Conservation (phyloP, 2,113 vertebrate species). For the Plotosus lineatus region DNA sequence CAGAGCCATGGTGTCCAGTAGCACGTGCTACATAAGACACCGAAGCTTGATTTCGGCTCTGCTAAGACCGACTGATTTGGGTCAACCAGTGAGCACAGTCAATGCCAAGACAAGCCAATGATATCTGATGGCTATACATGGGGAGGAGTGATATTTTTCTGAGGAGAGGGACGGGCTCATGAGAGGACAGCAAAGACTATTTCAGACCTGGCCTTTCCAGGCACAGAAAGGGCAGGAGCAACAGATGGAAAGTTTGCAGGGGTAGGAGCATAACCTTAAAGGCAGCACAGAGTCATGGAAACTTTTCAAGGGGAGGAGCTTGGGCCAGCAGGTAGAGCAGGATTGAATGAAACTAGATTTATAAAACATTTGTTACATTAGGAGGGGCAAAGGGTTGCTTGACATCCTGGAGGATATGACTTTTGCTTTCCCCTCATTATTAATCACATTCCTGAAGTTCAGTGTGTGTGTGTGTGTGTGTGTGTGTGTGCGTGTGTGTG, state of each 20-base stretch:
- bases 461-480: background rate
- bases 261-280: slow-evolving; percentile 38
- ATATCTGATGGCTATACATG: slow-evolving; percentile 33
- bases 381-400: slow-evolving; percentile 1
- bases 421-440: slow-evolving; percentile 9
- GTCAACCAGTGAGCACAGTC: too few species aligned
- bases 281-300: slow-evolving; percentile 45
- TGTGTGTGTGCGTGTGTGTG: too few species aligned
- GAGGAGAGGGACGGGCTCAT: slow-evolving; percentile 13
- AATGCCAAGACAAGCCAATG: background rate
- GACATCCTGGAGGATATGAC: slow-evolving; percentile 10
- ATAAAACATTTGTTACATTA: too few species aligned
- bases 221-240: slow-evolving; percentile 15
- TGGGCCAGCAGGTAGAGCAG: background rate
- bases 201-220: slow-evolving; percentile 63
- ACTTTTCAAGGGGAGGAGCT: slow-evolving; percentile 19
- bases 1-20: slow-evolving; percentile 43
- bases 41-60: slow-evolving; percentile 27
- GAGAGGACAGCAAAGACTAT: slow-evolving; percentile 53
- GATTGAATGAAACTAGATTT: background rate
- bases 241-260: slow-evolving; percentile 42
- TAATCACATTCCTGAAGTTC: slow-evolving; percentile 20
- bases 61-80: background rate
- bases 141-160: slow-evolving; percentile 16
- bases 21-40: slow-evolving; percentile 5